Percentiles rank a stretch among this genome's conserved stretches.
Evolutionary conservation across 2,888 invertebrate genomes (phyloP).

Genomic region (Ectemnius lituratus): DNA sequence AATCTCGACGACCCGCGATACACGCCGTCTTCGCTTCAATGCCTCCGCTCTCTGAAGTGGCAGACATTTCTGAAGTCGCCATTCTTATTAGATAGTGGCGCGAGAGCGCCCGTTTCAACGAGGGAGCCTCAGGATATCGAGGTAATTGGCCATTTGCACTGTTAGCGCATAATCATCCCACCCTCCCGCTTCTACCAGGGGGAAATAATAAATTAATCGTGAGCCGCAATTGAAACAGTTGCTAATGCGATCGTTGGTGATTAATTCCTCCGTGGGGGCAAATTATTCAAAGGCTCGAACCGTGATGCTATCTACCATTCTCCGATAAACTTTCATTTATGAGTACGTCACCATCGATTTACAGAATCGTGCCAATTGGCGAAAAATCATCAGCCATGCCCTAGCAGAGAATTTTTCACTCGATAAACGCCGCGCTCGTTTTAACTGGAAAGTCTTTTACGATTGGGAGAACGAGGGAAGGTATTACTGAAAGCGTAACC

Average conservation of each 20-base stretch:
- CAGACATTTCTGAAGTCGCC: not conserved
- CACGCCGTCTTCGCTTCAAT: not conserved
- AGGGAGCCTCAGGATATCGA: not conserved
- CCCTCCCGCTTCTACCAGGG: not conserved
- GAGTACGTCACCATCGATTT: not conserved
- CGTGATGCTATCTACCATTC: constrained; percentile 28
- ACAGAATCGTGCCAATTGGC: not conserved
- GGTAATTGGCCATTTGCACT: constrained; percentile 26
- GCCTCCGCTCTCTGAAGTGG: not conserved
- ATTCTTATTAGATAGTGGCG: not conserved
- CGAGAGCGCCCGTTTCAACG: not conserved
- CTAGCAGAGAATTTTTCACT: too few species aligned
- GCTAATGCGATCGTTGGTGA: constrained; percentile 16
- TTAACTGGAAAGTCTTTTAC: not conserved
- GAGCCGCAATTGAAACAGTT: constrained; percentile 33
- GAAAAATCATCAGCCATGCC: not conserved
- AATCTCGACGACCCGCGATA: constrained; percentile 7
- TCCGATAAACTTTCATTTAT: constrained; percentile 10
- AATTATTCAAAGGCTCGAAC: constrained; percentile 23
- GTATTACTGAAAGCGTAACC: constrained; percentile 49
- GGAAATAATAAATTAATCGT: constrained; percentile 19
- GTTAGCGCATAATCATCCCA: not conserved
- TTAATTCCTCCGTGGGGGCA: constrained; percentile 19
- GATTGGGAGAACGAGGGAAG: constrained; percentile 17
- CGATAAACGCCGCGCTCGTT: not conserved